Percentiles rank a stretch among this genome's conserved stretches.
Conservation (phyloP, 2,888 invertebrate species). For the Thymelicus acteon region DNA sequence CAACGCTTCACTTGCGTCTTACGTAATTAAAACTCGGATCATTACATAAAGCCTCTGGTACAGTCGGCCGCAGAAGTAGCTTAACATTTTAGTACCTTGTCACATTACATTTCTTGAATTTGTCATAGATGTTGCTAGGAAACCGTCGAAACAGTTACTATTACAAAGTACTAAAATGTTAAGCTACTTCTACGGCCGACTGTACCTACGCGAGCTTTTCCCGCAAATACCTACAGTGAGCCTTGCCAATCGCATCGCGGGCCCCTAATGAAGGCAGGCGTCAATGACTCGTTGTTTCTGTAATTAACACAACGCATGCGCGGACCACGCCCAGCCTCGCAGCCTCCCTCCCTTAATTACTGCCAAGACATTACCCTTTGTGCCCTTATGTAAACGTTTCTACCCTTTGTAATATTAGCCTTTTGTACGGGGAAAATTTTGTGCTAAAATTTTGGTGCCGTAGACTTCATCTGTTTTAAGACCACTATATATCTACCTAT, state of each 20-base stretch:
- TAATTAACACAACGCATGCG: constrained; percentile 82
- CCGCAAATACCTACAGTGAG: constrained; percentile 33
- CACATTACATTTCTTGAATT: too few relatives aligned
- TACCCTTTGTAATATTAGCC: constrained; percentile 44
- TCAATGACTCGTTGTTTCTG: constrained; percentile 76
- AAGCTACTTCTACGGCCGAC: too few relatives aligned
- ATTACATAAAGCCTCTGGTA: constrained; percentile 11
- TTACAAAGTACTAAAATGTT: too few relatives aligned
- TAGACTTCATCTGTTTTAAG: too few relatives aligned
- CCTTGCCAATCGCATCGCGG: constrained; percentile 43
- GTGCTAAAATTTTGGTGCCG: neutral
- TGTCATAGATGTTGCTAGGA: too few relatives aligned
- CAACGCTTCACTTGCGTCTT: too few relatives aligned
- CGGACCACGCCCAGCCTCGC: constrained; percentile 77
- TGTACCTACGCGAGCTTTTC: constrained; percentile 42
- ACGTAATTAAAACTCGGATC: neutral
- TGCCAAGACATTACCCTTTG: constrained; percentile 82
- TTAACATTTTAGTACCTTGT: too few relatives aligned
- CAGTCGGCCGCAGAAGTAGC: too few relatives aligned
- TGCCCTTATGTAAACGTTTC: constrained; percentile 63
- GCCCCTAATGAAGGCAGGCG: constrained; percentile 76
- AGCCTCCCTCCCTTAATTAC: constrained; percentile 80
- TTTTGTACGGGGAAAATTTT: neutral
- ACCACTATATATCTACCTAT: too few relatives aligned
- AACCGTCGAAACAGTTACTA: too few relatives aligned